These are phyloP conservation scores for Columba livia DNA, from an alignment of 2,113 vertebrate species.

Conservation along the genomic window DNA sequence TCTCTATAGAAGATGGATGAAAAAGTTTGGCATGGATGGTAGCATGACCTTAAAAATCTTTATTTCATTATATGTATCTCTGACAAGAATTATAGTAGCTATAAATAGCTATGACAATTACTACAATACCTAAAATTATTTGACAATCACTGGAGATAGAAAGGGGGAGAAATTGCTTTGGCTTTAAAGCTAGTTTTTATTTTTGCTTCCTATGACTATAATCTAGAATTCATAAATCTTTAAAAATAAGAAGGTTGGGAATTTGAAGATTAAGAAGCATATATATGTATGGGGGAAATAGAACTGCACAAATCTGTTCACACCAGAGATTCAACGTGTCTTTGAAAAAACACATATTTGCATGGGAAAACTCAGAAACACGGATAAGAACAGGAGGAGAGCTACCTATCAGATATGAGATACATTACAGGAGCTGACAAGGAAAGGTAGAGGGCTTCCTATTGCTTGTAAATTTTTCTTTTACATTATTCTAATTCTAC, in stretches of 20 bases:
- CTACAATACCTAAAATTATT: neutral
- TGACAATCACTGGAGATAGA: neutral
- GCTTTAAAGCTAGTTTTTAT: neutral
- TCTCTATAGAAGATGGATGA: neutral
- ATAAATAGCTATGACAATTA: neutral
- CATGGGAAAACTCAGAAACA: conserved; percentile 4
- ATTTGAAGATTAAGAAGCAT: neutral
- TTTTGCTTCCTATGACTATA: neutral
- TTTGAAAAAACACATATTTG: neutral
- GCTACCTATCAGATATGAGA: neutral
- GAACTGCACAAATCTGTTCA: neutral
- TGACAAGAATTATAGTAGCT: neutral
- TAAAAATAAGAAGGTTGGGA: neutral
- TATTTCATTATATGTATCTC: neutral
- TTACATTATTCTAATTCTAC: conserved; percentile 37
- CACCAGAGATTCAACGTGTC: neutral
- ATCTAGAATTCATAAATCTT: neutral
- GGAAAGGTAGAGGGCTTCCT: conserved; percentile 8
- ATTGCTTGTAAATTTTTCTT: conserved; percentile 31
- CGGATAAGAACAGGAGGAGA: neutral
- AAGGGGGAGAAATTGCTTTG: neutral
- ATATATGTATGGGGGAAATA: neutral
- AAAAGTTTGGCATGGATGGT: neutral
- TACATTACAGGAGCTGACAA: neutral
- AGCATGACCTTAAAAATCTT: neutral